These are phyloP conservation scores for Diabrotica balteata DNA, from an alignment of 2,888 invertebrate species.

Conservation along the genomic window DNA sequence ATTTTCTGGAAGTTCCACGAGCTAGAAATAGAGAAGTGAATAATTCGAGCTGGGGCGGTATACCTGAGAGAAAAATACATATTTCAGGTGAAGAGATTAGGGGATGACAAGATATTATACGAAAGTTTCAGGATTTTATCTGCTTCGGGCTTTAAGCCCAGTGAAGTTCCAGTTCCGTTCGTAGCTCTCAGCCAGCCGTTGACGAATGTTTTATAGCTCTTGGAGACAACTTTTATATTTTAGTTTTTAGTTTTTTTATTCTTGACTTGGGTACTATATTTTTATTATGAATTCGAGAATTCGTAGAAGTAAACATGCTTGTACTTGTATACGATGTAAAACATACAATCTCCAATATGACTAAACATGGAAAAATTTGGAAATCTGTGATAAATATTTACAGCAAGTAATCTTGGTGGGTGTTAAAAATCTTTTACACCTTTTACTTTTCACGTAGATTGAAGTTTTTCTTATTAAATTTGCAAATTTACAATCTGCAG, in stretches of 20 bases:
- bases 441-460: too few relatives aligned
- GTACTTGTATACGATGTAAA: too few relatives aligned
- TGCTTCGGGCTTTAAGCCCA: slow-evolving; percentile 15
- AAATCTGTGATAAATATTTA: too few relatives aligned
- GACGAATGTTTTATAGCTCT: slow-evolving; percentile 21
- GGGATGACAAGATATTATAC: slow-evolving; percentile 30
- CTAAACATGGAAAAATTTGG: too few relatives aligned
- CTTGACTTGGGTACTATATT: too few relatives aligned
- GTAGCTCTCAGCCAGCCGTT: slow-evolving; percentile 3
- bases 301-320: too few relatives aligned
- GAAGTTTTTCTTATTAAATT: too few relatives aligned
- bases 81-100: slow-evolving; percentile 29
- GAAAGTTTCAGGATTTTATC: slow-evolving; percentile 27
- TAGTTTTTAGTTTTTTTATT: slow-evolving; percentile 1
- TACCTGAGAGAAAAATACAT: slow-evolving; percentile 27
- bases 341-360: too few relatives aligned
- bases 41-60: slow-evolving; percentile 1
- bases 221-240: slow-evolving; percentile 12
- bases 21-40: background rate
- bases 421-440: too few relatives aligned
- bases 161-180: slow-evolving; percentile 10
- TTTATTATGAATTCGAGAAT: too few relatives aligned
- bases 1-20: background rate
- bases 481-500: too few relatives aligned
- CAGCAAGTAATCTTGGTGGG: too few relatives aligned